Evolutionary conservation across 2,113 vertebrate genomes (phyloP).

Genomic region (Chitala chitala): DNA sequence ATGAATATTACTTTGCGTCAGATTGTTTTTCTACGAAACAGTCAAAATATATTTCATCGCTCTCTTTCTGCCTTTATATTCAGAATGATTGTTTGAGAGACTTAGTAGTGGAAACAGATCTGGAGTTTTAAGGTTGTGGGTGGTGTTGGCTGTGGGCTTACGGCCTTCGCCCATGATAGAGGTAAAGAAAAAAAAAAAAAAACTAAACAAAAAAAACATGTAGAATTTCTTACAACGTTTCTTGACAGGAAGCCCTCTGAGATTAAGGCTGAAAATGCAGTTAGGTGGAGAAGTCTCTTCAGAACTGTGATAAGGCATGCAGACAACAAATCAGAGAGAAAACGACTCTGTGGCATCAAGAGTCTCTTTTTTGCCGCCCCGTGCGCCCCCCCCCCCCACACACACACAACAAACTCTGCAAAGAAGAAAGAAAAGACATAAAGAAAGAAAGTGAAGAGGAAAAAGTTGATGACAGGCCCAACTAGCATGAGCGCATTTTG

Average conservation of each 20-base stretch:
- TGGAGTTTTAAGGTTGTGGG: conserved; percentile 26
- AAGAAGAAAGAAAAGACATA: conserved; percentile 4
- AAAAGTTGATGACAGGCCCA: conserved; percentile 61
- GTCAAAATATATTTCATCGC: conserved; percentile 97
- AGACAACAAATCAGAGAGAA: conserved; percentile 47
- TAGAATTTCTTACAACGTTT: background rate
- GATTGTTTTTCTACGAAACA: conserved; percentile 99
- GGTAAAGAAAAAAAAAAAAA: conserved; percentile 20
- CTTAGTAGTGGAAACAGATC: conserved; percentile 15
- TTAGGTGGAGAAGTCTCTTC: conserved; percentile 21
- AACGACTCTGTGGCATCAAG: conserved; percentile 18
- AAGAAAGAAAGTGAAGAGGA: conserved; percentile 17
- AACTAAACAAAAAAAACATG: background rate
- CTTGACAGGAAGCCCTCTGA: conserved; percentile 1
- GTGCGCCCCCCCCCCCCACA: conserved; percentile 22
- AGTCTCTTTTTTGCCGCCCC: conserved; percentile 27
- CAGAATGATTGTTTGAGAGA: conserved; percentile 28
- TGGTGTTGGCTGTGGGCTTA: conserved; percentile 22
- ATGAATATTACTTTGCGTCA: conserved; percentile 99
- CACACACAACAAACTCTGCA: conserved; percentile 17
- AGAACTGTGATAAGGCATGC: background rate
- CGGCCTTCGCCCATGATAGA: conserved; percentile 26
- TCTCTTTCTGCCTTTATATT: conserved; percentile 42
- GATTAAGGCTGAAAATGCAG: conserved; percentile 10
- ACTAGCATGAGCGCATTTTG: conserved; percentile 64